Percentiles rank a stretch among this genome's conserved stretches.
These are phyloP conservation scores for Monopis laevigella DNA, from an alignment of 2,888 invertebrate genomes.

Conservation along the genomic window DNA sequence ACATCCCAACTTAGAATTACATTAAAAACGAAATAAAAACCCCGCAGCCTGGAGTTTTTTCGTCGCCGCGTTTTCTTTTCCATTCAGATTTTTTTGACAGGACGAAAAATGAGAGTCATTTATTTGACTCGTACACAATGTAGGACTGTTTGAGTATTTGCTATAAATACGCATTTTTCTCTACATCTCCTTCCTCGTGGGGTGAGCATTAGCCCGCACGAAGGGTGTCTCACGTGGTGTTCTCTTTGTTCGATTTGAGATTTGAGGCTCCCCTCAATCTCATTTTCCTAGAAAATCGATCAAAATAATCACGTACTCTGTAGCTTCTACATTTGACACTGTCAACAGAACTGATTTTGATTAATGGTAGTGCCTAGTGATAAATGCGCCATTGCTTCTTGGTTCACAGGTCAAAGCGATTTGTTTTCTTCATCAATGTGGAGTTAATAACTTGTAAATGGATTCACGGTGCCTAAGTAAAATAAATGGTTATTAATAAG, in stretches of 20 bases:
- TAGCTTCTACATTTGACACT: slow-evolving; percentile 48
- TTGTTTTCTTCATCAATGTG: slow-evolving; percentile 6
- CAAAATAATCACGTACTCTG: slow-evolving; percentile 51
- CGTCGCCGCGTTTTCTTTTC: slow-evolving; percentile 60
- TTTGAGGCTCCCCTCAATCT: slow-evolving; percentile 62
- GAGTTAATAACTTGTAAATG: slow-evolving; percentile 6
- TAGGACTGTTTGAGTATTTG: slow-evolving; percentile 69
- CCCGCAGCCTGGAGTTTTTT: slow-evolving; percentile 57
- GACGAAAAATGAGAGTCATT: slow-evolving; percentile 67
- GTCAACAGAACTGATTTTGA: slow-evolving; percentile 31
- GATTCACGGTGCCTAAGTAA: no score
- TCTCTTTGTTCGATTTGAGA: slow-evolving; percentile 62
- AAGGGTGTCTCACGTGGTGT: slow-evolving; percentile 61
- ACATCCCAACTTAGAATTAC: slow-evolving; percentile 67
- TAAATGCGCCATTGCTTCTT: slow-evolving; percentile 9
- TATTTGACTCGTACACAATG: slow-evolving; percentile 69
- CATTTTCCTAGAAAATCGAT: slow-evolving; percentile 59
- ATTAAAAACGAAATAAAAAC: slow-evolving; percentile 63
- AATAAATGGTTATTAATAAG: slow-evolving; percentile 6
- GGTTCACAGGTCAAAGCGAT: slow-evolving; percentile 6
- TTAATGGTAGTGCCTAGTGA: slow-evolving; percentile 7
- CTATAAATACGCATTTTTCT: slow-evolving; percentile 69
- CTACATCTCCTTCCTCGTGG: slow-evolving; percentile 62
- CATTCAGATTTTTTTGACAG: slow-evolving; percentile 69
- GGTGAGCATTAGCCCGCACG: slow-evolving; percentile 59